Evolutionary conservation across 2,113 vertebrate species (phyloP).

Genomic region (Numenius arquata): DNA sequence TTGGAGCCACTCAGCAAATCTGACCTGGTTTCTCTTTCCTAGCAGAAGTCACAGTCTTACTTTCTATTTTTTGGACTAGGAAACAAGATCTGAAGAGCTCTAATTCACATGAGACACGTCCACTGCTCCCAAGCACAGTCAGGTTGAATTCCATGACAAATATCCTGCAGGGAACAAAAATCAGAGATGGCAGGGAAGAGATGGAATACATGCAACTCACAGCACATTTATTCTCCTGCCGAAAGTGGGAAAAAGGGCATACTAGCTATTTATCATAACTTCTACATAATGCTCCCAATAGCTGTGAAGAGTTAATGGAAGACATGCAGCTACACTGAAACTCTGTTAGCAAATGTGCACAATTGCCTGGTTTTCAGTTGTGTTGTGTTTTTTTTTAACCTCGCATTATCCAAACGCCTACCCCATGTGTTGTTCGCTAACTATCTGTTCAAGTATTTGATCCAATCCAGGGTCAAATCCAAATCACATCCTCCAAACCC

Average conservation of each 20-base stretch:
- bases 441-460: background rate
- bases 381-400: background rate
- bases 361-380: background rate
- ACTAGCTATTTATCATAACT: background rate
- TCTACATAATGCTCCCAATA: background rate
- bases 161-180: background rate
- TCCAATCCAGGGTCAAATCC: background rate
- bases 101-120: background rate
- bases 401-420: background rate
- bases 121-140: background rate
- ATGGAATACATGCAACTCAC: background rate
- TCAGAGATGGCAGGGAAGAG: background rate
- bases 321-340: background rate
- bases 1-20: background rate
- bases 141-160: background rate
- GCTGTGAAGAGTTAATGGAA: background rate
- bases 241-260: too few species aligned
- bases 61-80: background rate
- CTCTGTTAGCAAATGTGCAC: background rate
- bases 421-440: background rate
- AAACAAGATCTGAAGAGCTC: background rate
- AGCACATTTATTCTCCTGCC: background rate
- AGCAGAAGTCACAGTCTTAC: background rate
- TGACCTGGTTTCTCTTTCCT: background rate
- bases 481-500: background rate